Evolutionary conservation across 2,888 invertebrate genomes (phyloP), one percentile per base, ranked within the genome.

Genomic region (Prenolepis imparis): DNA sequence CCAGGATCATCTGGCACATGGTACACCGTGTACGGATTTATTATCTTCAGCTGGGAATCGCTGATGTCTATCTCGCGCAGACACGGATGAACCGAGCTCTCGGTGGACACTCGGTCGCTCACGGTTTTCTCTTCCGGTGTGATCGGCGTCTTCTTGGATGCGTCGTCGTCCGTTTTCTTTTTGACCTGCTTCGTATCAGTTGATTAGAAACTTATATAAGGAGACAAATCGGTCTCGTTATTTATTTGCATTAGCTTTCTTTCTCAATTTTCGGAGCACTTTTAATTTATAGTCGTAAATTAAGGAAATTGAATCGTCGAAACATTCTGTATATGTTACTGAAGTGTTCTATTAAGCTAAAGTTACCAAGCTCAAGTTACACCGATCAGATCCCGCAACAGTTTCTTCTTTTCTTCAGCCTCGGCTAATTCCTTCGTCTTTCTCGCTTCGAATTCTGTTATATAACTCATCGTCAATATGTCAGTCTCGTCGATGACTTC

Each of bases 1-100:
- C 92, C 93, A 28, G 93, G 92, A 82, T 93, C 93, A 8, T 92
- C 88, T 3, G 92, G 92, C 0, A 92, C 44, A 0, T 91, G 90
- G 84, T 88, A 92, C 44, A 75, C 63, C 12, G 89, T 90, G 36
- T 86, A 87, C 5, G 92, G 84, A 85, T 92, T 90, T 18, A 84
- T 73, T 8, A 92, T 80, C 78, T 92, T 91, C 9, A 92, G 72
- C 68, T 91, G 86, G 3, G 93, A 92, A 75, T 94, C 92, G 59
- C 92, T 93, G 61, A 91, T 90, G 8, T 90, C 91, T 44, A 92
- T 88, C 32, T 90, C 87, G 68, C 86, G 88, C 18, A 92, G 87
- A 55, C 91, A 91, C n/a, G 88, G 83, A 64, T 90, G 80, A 11
- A 78, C 70, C 36, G 86, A 84, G 32, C 85, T 89, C 72, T 91